phyloP scores from a whole-genome alignment of 2,113 vertebrate genomes.

The Orthonyx spaldingii region DNA sequence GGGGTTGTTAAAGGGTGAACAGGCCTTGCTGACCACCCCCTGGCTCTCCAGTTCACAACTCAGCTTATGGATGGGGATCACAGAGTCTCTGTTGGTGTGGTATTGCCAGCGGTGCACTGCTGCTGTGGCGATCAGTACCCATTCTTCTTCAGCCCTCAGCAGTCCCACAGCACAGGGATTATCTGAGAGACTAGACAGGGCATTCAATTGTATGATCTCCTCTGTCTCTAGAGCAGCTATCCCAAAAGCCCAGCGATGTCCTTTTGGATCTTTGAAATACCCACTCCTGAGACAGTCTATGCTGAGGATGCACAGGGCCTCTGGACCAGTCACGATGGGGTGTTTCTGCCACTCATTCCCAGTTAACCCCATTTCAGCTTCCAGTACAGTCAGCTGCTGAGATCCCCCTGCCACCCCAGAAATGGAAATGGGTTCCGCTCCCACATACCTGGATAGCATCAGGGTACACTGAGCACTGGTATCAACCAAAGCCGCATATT shows the following conservation, averaged over 20 bases:
- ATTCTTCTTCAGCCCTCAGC: background rate
- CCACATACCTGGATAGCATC: background rate
- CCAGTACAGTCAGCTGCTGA: background rate
- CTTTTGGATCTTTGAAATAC: background rate
- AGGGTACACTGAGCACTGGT: rapidly evolving
- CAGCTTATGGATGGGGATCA: background rate
- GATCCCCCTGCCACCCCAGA: background rate
- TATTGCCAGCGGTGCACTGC: rapidly evolving
- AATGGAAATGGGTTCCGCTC: background rate
- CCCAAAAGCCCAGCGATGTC: background rate
- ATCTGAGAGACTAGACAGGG: background rate
- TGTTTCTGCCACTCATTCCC: background rate
- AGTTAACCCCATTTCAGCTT: background rate
- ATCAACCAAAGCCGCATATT: too few species aligned
- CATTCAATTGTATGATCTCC: background rate
- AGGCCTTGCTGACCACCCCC: background rate
- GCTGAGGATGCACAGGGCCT: rapidly evolving
- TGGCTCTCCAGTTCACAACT: background rate
- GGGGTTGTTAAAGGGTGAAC: background rate
- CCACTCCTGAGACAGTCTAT: background rate
- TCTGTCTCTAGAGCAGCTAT: background rate
- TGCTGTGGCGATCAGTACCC: background rate
- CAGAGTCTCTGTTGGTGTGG: rapidly evolving
- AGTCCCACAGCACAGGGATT: background rate
- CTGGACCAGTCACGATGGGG: background rate